These are phyloP conservation scores for Eulemur macaco DNA, from an alignment of 2,113 vertebrate genomes.

Conservation along the genomic window DNA sequence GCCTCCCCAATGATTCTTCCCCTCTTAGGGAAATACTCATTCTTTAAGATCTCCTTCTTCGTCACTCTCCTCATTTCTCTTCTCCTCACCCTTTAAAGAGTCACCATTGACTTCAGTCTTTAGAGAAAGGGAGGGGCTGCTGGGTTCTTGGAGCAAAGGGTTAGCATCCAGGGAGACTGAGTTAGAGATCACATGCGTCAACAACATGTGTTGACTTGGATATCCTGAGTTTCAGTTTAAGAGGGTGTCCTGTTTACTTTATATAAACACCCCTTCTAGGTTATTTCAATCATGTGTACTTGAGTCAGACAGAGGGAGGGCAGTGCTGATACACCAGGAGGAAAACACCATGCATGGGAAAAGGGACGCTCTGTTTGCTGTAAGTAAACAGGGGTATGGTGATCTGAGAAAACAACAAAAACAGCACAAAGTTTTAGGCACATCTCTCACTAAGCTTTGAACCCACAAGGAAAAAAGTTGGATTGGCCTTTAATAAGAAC, in stretches of 20 bases:
- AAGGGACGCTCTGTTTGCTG: not conserved
- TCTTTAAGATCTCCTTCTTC: not conserved
- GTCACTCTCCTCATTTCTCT: not conserved
- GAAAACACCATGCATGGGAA: not conserved
- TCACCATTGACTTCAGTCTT: not conserved
- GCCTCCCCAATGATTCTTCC: not conserved
- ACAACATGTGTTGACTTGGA: not conserved
- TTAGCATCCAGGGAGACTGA: not conserved
- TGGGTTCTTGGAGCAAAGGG: not conserved
- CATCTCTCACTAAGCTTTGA: not conserved
- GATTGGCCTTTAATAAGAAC: not conserved
- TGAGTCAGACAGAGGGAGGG: not conserved
- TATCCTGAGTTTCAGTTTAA: not conserved
- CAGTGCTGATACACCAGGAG: not conserved
- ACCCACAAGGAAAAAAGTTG: not conserved
- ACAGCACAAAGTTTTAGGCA: not conserved
- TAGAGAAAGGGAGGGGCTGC: not conserved
- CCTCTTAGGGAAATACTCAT: not conserved
- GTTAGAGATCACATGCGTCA: not conserved
- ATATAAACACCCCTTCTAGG: not conserved
- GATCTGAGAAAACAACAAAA: not conserved
- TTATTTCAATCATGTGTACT: not conserved
- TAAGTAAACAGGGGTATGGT: not conserved
- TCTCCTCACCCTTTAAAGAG: not conserved
- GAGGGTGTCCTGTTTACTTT: not conserved